phyloP scores from a whole-genome alignment of 2,888 invertebrate species.

The Hypercompe scribonia region DNA sequence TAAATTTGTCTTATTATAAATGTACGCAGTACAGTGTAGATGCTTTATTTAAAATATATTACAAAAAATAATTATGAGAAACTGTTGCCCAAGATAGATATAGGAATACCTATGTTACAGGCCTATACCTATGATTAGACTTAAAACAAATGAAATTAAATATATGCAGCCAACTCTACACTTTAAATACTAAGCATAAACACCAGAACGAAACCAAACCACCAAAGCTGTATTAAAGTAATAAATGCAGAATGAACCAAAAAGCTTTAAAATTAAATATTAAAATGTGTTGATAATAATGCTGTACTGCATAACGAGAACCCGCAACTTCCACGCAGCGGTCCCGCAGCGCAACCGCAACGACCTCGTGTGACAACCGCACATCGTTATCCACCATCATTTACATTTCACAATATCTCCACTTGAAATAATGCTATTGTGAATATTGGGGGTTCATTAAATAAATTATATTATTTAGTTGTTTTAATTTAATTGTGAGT shows the following conservation, averaged over 20 bases:
- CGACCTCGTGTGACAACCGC: slow-evolving; percentile 8
- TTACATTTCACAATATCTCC: slow-evolving; percentile 32
- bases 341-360: slow-evolving; percentile 27
- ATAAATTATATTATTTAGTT: slow-evolving; percentile 26
- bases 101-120: too few relatives aligned
- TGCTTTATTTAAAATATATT: too few relatives aligned
- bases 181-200: background rate
- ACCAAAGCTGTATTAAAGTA: slow-evolving; percentile 6
- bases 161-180: background rate
- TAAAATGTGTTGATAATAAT: slow-evolving; percentile 12
- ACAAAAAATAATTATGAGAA: too few relatives aligned
- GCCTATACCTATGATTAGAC: too few relatives aligned
- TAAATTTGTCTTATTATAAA: too few relatives aligned
- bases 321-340: slow-evolving; percentile 31
- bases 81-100: too few relatives aligned
- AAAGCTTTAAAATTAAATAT: slow-evolving; percentile 24
- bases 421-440: slow-evolving; percentile 34
- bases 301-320: slow-evolving; percentile 11
- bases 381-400: slow-evolving; percentile 40
- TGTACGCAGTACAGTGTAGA: too few relatives aligned
- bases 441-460: slow-evolving; percentile 28
- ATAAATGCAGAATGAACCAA: slow-evolving; percentile 8
- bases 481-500: slow-evolving; percentile 22
- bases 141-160: background rate
- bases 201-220: background rate